Conservation (phyloP, 2,888 invertebrate genomes). For the Labia minor region DNA sequence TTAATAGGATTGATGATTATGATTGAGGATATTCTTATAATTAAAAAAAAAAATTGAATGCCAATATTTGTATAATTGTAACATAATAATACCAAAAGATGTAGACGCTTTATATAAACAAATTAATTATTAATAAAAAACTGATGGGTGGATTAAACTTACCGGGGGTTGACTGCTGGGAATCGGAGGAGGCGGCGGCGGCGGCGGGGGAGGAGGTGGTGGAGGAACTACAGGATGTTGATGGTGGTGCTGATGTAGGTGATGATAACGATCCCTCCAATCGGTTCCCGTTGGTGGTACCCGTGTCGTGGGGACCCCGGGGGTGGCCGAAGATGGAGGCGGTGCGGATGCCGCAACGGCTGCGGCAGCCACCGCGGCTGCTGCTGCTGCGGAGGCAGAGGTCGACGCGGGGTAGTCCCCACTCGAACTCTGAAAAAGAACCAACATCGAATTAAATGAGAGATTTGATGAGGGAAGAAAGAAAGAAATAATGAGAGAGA, state of each 20-base stretch:
- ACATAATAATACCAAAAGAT: too few species aligned
- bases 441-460: not conserved
- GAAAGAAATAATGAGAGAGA: not conserved
- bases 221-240: not conserved
- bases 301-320: constrained; percentile 24
- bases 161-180: not conserved
- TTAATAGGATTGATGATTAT: too few species aligned
- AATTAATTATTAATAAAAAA: too few species aligned
- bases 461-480: not conserved
- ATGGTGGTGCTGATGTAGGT: not conserved
- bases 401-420: constrained; percentile 17
- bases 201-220: not conserved
- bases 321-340: constrained; percentile 25
- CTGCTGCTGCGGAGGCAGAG: not conserved
- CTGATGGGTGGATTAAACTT: not conserved
- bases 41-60: too few species aligned
- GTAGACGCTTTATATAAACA: too few species aligned
- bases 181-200: constrained; percentile 14
- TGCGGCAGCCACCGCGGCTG: constrained; percentile 13
- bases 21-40: too few species aligned
- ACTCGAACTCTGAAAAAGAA: constrained; percentile 4
- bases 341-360: constrained; percentile 18
- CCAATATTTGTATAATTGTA: too few species aligned
- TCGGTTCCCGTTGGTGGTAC: constrained; percentile 22
- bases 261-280: not conserved